Evolutionary conservation across 2,888 invertebrate species (phyloP).

Genomic region (Tetragonisca angustula): DNA sequence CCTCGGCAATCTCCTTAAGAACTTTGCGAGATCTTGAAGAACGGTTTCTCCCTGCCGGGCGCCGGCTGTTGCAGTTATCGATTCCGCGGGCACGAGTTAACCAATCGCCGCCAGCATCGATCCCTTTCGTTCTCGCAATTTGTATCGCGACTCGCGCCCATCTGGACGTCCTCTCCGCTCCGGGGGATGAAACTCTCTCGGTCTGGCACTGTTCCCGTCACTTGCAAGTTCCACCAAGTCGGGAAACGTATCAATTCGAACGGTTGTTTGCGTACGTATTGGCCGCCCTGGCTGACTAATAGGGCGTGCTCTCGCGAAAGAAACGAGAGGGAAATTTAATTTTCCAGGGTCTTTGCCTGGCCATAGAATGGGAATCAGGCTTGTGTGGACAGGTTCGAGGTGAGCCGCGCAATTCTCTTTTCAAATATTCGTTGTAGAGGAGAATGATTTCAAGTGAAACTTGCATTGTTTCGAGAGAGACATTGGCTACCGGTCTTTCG

Average conservation of each 20-base stretch:
- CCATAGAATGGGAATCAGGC: not conserved
- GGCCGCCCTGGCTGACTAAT: constrained; percentile 36
- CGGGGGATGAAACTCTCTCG: constrained; percentile 10
- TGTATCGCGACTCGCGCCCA: constrained; percentile 54
- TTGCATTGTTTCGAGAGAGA: too few species aligned
- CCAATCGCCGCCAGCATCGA: constrained; percentile 48
- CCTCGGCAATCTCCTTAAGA: constrained; percentile 41
- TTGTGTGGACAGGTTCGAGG: not conserved
- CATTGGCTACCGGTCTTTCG: not conserved
- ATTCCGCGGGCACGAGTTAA: constrained; percentile 33
- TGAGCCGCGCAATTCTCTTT: too few species aligned
- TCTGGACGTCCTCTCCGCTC: constrained; percentile 19
- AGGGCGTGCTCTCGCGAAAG: constrained; percentile 14
- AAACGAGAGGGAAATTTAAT: constrained; percentile 8
- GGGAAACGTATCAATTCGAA: not conserved
- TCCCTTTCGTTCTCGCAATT: constrained; percentile 50
- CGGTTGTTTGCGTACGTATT: constrained; percentile 61
- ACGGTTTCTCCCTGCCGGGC: not conserved
- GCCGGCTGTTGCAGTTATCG: not conserved
- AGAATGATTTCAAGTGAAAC: too few species aligned
- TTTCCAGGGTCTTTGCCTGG: not conserved
- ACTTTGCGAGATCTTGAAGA: constrained; percentile 8
- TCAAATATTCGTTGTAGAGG: too few species aligned
- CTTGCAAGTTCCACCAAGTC: constrained; percentile 49
- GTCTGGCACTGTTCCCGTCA: constrained; percentile 35